phyloP scores from a whole-genome alignment of 2,797 vertebrate species.

The Uromys caudimaculatus region DNA sequence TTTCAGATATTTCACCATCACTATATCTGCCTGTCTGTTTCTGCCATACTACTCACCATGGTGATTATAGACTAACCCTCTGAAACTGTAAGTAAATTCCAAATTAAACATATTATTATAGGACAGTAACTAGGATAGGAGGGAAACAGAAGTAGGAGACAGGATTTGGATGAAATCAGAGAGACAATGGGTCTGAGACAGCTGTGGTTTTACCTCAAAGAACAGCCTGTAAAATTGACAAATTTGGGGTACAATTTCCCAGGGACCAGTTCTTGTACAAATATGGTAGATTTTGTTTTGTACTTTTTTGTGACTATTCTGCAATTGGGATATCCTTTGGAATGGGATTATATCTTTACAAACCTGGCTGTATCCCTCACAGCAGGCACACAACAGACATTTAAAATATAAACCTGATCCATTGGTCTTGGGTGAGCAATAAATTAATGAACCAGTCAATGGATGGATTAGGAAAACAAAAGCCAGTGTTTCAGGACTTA shows the following conservation, averaged over 20 bases:
- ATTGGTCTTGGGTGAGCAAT: background rate
- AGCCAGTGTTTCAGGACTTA: background rate
- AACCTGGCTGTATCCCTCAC: background rate
- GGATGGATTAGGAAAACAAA: background rate
- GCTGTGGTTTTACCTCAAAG: background rate
- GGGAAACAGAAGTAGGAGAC: background rate
- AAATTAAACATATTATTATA: background rate
- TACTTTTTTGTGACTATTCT: background rate
- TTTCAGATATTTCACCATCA: background rate
- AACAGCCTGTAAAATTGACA: background rate
- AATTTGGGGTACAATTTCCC: background rate
- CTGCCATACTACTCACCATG: background rate
- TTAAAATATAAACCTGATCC: background rate
- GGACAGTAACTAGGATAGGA: background rate
- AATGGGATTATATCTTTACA: background rate
- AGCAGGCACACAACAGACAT: background rate
- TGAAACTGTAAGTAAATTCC: background rate
- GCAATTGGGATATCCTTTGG: background rate
- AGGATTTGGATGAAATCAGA: background rate
- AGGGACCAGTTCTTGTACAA: background rate
- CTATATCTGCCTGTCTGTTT: background rate
- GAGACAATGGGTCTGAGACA: background rate
- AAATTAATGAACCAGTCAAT: background rate
- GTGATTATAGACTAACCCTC: background rate
- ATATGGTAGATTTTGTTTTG: background rate